phyloP scores from a whole-genome alignment of 2,113 vertebrate genomes.

The Papio anubis region DNA sequence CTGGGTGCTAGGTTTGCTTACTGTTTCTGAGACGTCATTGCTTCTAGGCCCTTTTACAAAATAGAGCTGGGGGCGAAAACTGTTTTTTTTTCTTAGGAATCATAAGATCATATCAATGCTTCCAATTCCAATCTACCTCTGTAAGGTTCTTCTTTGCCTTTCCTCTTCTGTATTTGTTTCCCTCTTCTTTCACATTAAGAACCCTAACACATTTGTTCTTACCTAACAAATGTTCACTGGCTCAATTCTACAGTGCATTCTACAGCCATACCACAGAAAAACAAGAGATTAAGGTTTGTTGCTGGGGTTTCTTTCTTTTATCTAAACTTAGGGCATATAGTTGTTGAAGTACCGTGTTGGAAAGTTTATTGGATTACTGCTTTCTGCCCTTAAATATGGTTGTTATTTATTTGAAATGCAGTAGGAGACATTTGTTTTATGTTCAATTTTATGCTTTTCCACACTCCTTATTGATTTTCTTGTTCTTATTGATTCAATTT shows the following conservation, averaged over 20 bases:
- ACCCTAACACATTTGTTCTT: neutral
- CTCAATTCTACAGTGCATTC: neutral
- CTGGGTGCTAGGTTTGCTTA: neutral
- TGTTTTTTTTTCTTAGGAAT: neutral
- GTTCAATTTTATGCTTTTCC: neutral
- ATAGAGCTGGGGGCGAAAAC: neutral
- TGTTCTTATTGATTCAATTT: neutral
- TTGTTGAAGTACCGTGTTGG: neutral
- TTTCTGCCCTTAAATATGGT: neutral
- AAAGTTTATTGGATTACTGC: neutral
- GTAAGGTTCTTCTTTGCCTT: neutral
- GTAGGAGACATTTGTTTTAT: neutral
- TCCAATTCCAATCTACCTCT: neutral
- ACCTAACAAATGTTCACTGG: no score
- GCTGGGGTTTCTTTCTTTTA: neutral
- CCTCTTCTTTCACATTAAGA: neutral
- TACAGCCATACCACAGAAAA: neutral
- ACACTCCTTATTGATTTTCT: no score
- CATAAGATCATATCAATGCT: neutral
- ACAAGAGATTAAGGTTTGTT: neutral
- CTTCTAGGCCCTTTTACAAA: neutral
- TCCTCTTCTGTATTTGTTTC: neutral
- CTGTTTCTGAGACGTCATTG: neutral
- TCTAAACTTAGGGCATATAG: neutral
- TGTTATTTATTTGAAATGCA: neutral